Evolutionary conservation across 2,797 vertebrate species (phyloP).

Genomic region (Propithecus perrieri): DNA sequence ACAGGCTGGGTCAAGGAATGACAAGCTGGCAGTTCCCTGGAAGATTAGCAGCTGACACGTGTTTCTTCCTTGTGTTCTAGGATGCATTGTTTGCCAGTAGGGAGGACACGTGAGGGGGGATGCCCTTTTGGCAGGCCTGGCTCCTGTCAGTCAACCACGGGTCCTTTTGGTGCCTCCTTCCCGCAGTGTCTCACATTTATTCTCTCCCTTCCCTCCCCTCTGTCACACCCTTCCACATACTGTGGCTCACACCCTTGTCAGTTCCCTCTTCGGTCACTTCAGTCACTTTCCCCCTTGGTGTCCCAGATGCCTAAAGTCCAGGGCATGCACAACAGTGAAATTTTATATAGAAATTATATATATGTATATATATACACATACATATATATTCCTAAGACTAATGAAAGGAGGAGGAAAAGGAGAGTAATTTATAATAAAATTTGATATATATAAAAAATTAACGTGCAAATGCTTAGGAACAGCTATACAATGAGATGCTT

Average conservation of each 20-base stretch:
- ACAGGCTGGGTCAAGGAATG: background rate
- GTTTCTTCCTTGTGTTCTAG: background rate
- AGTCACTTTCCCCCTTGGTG: background rate
- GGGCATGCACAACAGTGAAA: background rate
- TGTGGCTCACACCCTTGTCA: background rate
- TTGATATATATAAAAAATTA: background rate
- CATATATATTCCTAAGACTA: background rate
- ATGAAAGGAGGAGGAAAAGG: background rate
- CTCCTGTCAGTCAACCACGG: background rate
- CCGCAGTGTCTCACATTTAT: background rate
- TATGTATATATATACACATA: background rate
- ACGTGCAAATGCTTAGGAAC: background rate
- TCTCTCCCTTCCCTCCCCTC: background rate
- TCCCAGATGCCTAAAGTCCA: constrained; percentile 10
- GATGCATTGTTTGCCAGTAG: background rate
- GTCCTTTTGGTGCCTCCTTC: background rate
- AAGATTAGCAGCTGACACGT: background rate
- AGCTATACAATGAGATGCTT: background rate
- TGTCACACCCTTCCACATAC: background rate
- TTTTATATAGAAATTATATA: background rate
- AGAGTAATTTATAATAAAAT: background rate
- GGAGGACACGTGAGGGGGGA: background rate
- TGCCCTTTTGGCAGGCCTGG: background rate
- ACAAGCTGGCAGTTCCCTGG: background rate
- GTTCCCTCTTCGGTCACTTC: background rate